A percentile compares a stretch with the other conserved stretches of the same genome.
Evolutionary conservation across 2,888 invertebrate genomes (phyloP).

Genomic region (Metalampra italica): DNA sequence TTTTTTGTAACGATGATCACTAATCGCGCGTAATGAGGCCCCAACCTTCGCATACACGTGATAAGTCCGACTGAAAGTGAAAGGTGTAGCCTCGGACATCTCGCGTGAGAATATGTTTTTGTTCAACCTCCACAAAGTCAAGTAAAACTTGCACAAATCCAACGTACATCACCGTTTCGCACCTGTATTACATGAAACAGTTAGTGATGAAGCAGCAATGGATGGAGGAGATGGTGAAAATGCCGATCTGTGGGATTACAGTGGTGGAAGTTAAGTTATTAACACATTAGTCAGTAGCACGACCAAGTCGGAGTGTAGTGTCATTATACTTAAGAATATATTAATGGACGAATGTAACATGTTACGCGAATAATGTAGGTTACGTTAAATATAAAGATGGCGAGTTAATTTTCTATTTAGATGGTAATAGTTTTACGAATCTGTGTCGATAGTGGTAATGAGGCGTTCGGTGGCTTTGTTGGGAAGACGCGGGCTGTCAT

Average conservation of each 20-base stretch:
- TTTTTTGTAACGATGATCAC: background rate
- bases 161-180: background rate
- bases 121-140: background rate
- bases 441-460: too few species aligned
- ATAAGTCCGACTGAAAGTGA: constrained; percentile 15
- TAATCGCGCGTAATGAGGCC: background rate
- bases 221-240: background rate
- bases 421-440: too few species aligned
- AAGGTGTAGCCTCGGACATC: constrained; percentile 17
- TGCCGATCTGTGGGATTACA: background rate
- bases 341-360: background rate
- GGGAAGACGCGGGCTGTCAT: too few species aligned
- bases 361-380: background rate
- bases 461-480: too few species aligned
- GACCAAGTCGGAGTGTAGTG: background rate
- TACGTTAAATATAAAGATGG: background rate
- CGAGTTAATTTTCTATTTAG: too few species aligned
- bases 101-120: constrained; percentile 17
- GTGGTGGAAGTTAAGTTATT: background rate
- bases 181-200: too few species aligned
- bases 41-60: background rate
- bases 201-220: background rate
- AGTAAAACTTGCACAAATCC: background rate
- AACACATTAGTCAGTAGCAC: background rate
- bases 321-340: background rate